These are phyloP conservation scores for Bombylius major DNA, from an alignment of 2,888 invertebrate species.

Conservation along the genomic window DNA sequence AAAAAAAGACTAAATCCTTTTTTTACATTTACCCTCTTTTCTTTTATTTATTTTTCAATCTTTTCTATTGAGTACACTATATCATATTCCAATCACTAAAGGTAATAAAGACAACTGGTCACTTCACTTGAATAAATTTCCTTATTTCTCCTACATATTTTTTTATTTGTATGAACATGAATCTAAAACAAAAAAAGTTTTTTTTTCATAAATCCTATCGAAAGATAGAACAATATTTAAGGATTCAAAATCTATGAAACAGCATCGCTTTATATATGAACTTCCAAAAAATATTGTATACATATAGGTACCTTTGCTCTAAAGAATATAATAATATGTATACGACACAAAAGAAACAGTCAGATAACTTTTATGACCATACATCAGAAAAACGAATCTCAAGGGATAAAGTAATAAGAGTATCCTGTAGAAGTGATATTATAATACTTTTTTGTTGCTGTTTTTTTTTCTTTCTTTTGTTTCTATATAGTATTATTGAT, in stretches of 20 bases:
- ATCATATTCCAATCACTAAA: slow-evolving; percentile 14
- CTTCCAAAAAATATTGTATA: no score
- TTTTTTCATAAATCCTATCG: not conserved
- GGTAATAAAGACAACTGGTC: slow-evolving; percentile 16
- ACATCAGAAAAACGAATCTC: not conserved
- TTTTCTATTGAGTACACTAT: not conserved
- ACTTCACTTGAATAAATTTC: slow-evolving; percentile 5
- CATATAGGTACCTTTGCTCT: no score
- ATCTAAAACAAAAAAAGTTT: not conserved
- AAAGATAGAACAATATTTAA: not conserved
- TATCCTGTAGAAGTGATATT: not conserved
- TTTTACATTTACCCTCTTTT: no score
- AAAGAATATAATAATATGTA: not conserved
- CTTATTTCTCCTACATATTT: not conserved
- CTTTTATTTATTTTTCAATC: no score
- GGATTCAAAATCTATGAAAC: no score
- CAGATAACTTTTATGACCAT: slow-evolving; percentile 5
- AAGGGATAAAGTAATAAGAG: not conserved
- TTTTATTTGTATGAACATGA: not conserved
- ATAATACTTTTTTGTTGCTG: not conserved
- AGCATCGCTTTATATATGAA: no score
- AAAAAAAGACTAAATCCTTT: no score
- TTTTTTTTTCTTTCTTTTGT: not conserved
- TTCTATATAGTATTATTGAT: no score
- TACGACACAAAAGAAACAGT: not conserved